phyloP scores from a whole-genome alignment of 2,888 invertebrate genomes.

The Drosophila macrothrix region DNA sequence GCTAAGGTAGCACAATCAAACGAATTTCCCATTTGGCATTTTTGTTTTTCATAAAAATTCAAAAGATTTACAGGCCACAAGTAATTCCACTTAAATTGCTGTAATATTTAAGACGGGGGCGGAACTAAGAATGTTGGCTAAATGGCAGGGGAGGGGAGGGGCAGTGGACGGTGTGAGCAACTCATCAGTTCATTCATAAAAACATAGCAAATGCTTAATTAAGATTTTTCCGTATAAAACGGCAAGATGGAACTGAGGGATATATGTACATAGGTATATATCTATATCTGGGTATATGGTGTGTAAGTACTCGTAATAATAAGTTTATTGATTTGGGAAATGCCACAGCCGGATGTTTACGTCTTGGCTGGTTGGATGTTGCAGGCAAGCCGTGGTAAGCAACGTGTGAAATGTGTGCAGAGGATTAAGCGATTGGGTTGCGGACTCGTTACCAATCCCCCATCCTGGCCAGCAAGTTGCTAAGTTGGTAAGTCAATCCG shows the following conservation, averaged over 20 bases:
- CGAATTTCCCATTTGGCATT: slow-evolving; percentile 60
- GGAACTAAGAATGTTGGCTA: slow-evolving; percentile 1
- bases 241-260: slow-evolving; percentile 24
- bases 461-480: slow-evolving; percentile 57
- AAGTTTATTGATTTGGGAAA: slow-evolving; percentile 79
- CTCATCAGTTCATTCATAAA: slow-evolving; percentile 69
- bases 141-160: slow-evolving; percentile 4
- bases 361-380: slow-evolving; percentile 49
- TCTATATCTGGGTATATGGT: slow-evolving; percentile 18
- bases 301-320: slow-evolving; percentile 55
- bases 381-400: slow-evolving; percentile 40
- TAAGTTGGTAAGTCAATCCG: slow-evolving; percentile 82
- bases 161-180: slow-evolving; percentile 1
- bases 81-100: slow-evolving; percentile 78
- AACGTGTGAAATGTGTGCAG: slow-evolving; percentile 69
- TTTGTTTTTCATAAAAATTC: slow-evolving; percentile 79
- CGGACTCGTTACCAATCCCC: slow-evolving; percentile 20
- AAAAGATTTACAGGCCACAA: slow-evolving; percentile 74
- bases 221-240: slow-evolving; percentile 72
- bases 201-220: slow-evolving; percentile 65
- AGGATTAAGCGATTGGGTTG: slow-evolving; percentile 52
- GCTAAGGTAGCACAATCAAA: slow-evolving; percentile 68
- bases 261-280: slow-evolving; percentile 24
- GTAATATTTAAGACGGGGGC: slow-evolving; percentile 37
- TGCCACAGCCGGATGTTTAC: slow-evolving; percentile 74